phyloP scores from a whole-genome alignment of 2,888 invertebrate species.

The Tetragonula carbonaria region DNA sequence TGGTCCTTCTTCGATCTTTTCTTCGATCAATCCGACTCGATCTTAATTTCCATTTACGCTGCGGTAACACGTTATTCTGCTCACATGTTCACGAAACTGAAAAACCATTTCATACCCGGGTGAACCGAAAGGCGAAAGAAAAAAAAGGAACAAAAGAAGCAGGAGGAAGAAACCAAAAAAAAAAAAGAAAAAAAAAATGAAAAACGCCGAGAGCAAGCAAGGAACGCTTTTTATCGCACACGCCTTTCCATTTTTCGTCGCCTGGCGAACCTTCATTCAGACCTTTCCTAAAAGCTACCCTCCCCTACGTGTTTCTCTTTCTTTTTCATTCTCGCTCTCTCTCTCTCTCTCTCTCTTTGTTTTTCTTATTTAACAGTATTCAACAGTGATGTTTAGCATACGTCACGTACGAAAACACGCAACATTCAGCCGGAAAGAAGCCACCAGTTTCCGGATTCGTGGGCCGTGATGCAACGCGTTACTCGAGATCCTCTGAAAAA shows the following conservation, averaged over 20 bases:
- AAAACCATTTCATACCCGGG: background rate
- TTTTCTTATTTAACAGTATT: conserved; percentile 11
- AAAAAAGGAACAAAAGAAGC: no score
- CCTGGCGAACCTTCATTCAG: conserved; percentile 4
- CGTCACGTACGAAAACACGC: conserved; percentile 32
- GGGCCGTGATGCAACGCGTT: conserved; percentile 26
- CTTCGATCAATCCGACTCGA: no score
- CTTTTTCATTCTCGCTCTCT: background rate
- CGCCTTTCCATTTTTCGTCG: background rate
- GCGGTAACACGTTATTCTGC: no score
- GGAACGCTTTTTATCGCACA: background rate
- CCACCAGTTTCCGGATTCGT: conserved; percentile 23
- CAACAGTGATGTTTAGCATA: conserved; percentile 25
- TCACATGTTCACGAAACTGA: background rate
- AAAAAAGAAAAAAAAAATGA: background rate
- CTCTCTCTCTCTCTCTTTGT: background rate
- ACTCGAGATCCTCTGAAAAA: conserved; percentile 76
- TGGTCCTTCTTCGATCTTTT: no score
- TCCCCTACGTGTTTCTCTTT: background rate
- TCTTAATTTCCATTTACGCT: no score
- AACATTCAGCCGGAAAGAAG: conserved; percentile 20
- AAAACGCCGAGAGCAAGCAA: background rate
- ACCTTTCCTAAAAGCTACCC: background rate
- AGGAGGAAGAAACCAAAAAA: background rate
- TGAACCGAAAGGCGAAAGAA: background rate